These are phyloP conservation scores for Coelopa pilipes DNA, from an alignment of 2,888 invertebrate species.

Conservation along the genomic window DNA sequence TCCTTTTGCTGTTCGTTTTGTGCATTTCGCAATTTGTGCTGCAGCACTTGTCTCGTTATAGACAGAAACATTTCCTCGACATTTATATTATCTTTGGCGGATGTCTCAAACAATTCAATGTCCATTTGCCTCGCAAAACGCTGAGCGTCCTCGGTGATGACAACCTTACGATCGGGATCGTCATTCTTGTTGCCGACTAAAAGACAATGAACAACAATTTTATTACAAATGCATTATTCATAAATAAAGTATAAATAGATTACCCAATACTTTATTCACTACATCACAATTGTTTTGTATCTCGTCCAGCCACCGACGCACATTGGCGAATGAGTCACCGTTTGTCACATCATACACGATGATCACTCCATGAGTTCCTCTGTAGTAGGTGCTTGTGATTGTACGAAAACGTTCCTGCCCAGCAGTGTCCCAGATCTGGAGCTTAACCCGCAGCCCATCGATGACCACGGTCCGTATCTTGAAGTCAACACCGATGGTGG, in stretches of 20 bases:
- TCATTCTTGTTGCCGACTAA: constrained; percentile 97
- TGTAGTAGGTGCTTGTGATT: constrained; percentile 98
- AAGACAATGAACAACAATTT: neutral
- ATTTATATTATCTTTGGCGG: constrained; percentile 98
- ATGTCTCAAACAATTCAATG: constrained; percentile 97
- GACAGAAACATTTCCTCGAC: constrained; percentile 95
- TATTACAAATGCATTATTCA: neutral
- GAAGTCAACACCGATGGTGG: constrained; percentile 99
- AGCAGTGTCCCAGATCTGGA: constrained; percentile 99
- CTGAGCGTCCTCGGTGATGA: constrained; percentile 96
- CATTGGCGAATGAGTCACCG: constrained; percentile 99
- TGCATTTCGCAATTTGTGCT: constrained; percentile 65
- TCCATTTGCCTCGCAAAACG: constrained; percentile 98
- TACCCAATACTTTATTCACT: constrained; percentile 96
- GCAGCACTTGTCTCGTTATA: constrained; percentile 70
- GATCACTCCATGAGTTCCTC: constrained; percentile 99
- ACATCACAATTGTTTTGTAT: constrained; percentile 99
- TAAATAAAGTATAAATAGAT: constrained; percentile 46
- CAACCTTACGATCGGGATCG: constrained; percentile 93
- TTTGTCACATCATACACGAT: constrained; percentile 99
- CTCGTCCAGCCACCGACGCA: constrained; percentile 98
- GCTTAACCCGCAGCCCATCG: constrained; percentile 89
- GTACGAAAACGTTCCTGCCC: constrained; percentile 98
- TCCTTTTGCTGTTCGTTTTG: constrained; percentile 65
- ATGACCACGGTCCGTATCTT: constrained; percentile 97